Evolutionary conservation across 2,113 vertebrate species (phyloP).

Genomic region (Chloropsis cyanopogon): DNA sequence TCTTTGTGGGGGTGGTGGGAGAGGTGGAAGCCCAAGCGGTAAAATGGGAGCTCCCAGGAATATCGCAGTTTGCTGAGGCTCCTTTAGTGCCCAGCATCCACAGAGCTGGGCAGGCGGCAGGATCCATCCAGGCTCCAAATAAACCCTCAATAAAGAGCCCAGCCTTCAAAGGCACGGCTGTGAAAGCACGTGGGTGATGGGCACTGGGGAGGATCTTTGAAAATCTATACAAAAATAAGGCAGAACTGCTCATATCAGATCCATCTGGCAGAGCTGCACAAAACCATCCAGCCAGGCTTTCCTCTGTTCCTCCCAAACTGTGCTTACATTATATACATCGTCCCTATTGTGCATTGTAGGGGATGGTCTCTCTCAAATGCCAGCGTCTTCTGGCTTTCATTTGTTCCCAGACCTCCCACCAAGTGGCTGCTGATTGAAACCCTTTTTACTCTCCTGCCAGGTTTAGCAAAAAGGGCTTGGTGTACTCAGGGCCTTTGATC

Average conservation of each 20-base stretch:
- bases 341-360: slow-evolving; percentile 50
- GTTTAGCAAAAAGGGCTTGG: slow-evolving; percentile 53
- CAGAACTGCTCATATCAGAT: background rate
- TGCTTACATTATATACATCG: background rate
- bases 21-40: background rate
- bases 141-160: background rate
- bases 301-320: background rate
- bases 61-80: background rate
- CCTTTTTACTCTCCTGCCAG: slow-evolving; percentile 62
- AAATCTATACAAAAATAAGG: background rate
- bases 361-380: slow-evolving; percentile 24
- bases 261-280: background rate
- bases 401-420: slow-evolving; percentile 66
- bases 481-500: slow-evolving; percentile 62
- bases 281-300: background rate
- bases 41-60: background rate
- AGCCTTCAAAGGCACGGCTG: background rate
- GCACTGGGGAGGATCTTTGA: background rate
- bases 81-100: background rate
- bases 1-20: background rate
- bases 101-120: background rate
- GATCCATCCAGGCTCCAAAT: background rate
- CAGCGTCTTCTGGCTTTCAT: slow-evolving; percentile 55
- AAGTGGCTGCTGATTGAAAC: slow-evolving; percentile 58
- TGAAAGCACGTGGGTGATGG: background rate